Conservation (phyloP, 2,888 invertebrate genomes). For the Brenthis hecate region DNA sequence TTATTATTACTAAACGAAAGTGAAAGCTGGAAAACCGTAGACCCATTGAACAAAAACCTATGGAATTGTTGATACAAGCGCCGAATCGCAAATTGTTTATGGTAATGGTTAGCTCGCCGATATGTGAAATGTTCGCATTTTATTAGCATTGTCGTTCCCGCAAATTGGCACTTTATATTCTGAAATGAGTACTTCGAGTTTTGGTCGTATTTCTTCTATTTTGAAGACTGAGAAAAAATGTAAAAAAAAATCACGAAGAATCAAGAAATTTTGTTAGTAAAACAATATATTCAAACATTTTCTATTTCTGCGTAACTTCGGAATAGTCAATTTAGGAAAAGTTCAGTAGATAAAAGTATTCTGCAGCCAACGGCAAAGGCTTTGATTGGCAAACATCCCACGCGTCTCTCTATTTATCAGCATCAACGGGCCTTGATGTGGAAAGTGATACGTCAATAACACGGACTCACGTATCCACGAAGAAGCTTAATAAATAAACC, state of each 20-base stretch:
- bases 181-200: constrained; percentile 29
- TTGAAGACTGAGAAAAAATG: background rate
- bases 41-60: constrained; percentile 52
- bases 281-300: too few relatives aligned
- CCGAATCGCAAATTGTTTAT: constrained; percentile 70
- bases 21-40: constrained; percentile 25
- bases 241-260: background rate
- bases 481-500: constrained; percentile 37
- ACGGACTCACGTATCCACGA: constrained; percentile 43
- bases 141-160: constrained; percentile 51
- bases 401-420: constrained; percentile 52
- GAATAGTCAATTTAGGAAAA: background rate
- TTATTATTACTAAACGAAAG: constrained; percentile 1
- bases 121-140: constrained; percentile 65
- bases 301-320: constrained; percentile 11
- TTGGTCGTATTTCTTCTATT: constrained; percentile 11
- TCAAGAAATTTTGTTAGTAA: background rate
- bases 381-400: constrained; percentile 45
- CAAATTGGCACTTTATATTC: constrained; percentile 47
- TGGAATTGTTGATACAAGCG: constrained; percentile 60
- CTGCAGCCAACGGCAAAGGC: constrained; percentile 21
- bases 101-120: constrained; percentile 58
- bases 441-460: constrained; percentile 51
- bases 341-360: constrained; percentile 24
- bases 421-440: constrained; percentile 48